phyloP scores from a whole-genome alignment of 2,797 vertebrate genomes.

The Cyclopterus lumpus region DNA sequence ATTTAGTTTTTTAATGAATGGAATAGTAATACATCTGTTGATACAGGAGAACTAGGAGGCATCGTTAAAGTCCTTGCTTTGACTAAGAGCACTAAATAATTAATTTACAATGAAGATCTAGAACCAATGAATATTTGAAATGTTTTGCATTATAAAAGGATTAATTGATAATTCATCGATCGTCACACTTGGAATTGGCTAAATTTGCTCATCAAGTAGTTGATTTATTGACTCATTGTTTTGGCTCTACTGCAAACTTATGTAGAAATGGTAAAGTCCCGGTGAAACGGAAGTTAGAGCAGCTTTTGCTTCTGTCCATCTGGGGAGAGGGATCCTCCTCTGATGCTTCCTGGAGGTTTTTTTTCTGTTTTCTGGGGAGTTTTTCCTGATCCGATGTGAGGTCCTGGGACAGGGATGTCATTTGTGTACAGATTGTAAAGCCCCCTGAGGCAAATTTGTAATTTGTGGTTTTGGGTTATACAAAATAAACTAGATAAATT shows the following conservation, averaged over 20 bases:
- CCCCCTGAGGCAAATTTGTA: too few relatives aligned
- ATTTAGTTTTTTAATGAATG: not conserved
- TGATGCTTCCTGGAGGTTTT: too few relatives aligned
- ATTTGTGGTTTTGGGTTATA: too few relatives aligned
- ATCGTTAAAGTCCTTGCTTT: slow-evolving; percentile 1
- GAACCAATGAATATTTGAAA: not conserved
- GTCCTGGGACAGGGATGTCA: too few relatives aligned
- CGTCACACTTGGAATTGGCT: not conserved
- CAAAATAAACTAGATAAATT: too few relatives aligned
- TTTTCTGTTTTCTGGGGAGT: too few relatives aligned
- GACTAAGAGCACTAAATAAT: slow-evolving; percentile 7
- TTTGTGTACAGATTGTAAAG: too few relatives aligned
- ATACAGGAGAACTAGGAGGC: not conserved
- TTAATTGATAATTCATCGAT: not conserved
- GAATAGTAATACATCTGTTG: not conserved
- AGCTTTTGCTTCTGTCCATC: not conserved
- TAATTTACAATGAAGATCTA: not conserved
- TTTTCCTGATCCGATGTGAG: too few relatives aligned
- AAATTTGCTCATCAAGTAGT: not conserved
- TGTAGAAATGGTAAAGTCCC: too few relatives aligned
- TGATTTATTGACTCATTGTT: not conserved
- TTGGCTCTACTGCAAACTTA: not conserved
- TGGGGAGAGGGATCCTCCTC: too few relatives aligned
- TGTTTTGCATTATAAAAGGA: not conserved
- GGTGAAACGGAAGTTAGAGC: too few relatives aligned